phyloP scores from a whole-genome alignment of 2,888 invertebrate species.

The Lasioglossum calceatum region DNA sequence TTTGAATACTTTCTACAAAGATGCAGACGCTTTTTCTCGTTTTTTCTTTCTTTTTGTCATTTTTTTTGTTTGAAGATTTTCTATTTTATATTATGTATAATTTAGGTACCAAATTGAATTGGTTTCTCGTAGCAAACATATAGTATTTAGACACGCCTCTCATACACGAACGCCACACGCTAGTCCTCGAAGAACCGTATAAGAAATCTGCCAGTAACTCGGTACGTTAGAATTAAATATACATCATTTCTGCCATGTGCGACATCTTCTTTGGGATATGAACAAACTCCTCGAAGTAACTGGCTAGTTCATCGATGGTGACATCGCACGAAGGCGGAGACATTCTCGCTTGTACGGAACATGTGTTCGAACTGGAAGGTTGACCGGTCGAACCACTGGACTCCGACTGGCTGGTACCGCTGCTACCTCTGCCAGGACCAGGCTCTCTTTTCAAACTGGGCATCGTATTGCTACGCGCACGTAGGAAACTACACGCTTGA shows the following conservation, averaged over 20 bases:
- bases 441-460: constrained; percentile 81
- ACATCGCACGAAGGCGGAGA: constrained; percentile 92
- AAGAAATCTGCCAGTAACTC: constrained; percentile 50
- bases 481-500: constrained; percentile 78
- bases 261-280: constrained; percentile 99
- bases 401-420: constrained; percentile 45
- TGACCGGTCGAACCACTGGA: constrained; percentile 52
- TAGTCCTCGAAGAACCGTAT: constrained; percentile 53
- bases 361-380: constrained; percentile 84
- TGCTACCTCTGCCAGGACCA: constrained; percentile 78
- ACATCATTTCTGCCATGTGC: constrained; percentile 99
- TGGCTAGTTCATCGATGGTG: constrained; percentile 96
- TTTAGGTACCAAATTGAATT: constrained; percentile 74
- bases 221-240: constrained; percentile 87
- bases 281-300: constrained; percentile 97
- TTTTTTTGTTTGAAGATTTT: constrained; percentile 54
- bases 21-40: constrained; percentile 35
- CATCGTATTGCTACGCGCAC: constrained; percentile 83
- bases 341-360: constrained; percentile 92
- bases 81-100: constrained; percentile 71
- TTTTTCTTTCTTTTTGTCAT: constrained; percentile 36
- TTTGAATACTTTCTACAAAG: constrained; percentile 24
- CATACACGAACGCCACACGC: constrained; percentile 48
- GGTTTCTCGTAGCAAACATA: constrained; percentile 57
- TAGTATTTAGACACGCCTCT: constrained; percentile 45